Base-by-base conservation (phyloP, 2,888 invertebrate genomes). In the Nomada fucata region DNA sequence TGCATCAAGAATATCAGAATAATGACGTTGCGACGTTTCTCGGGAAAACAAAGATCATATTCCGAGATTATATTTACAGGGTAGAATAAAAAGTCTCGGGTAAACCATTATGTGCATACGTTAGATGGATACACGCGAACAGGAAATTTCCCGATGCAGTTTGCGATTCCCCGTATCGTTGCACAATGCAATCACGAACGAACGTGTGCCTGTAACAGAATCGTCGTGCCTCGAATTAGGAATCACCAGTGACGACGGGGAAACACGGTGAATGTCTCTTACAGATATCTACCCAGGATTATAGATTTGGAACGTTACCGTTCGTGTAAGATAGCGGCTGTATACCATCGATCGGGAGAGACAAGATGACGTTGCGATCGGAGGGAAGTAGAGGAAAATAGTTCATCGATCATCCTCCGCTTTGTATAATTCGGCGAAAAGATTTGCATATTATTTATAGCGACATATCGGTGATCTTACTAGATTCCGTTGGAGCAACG, bases 361-460 rank as follows among this genome's bases (percentile, higher is more conserved):
- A 36, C 36, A 36, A 36, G 36, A 7, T 36, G 36, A 36, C 36
- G 36, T 36, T 36, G 36, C 1, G 7, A 36, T 36, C 36, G 36
- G 36, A 0, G 36, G 36, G 36, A 36, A 36, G 7, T 0, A 59
- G 26, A 59, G 10, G 26, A 26, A 20, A 26, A 26, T 57, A 57
- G 26, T 26, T 57, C 23, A 7, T 29, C 29, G 29, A 29, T 29
- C 2, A 52, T 3, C 13, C 18, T 29, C 11, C 0, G 9, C 1
- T 55, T 47, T 29, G 18, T 4, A 18, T 5, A 18, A 67, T 57
- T 50, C 15, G 10, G 18, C 52, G 18, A 71, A 0, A n/a, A 26
- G 20, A 15, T 47, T 36, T 23, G 47, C 20, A 71, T 42, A 75
- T 84, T 79, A 86, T 86, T 86, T 84, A 82, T 86, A 86, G 69